These are phyloP conservation scores for Phyto melanocephala DNA, from an alignment of 2,888 invertebrate genomes.

Conservation along the genomic window DNA sequence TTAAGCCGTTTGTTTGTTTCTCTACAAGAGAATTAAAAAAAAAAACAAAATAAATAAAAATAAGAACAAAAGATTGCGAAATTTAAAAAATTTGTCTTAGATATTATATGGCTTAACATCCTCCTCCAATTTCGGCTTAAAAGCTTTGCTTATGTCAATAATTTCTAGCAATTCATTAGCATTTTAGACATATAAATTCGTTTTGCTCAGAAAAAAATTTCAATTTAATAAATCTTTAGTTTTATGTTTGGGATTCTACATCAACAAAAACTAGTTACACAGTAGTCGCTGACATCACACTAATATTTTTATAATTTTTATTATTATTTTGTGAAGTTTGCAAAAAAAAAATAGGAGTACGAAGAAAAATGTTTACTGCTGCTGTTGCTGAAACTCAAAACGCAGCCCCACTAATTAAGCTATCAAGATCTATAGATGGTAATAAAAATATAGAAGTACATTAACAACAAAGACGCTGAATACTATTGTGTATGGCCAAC, in stretches of 20 bases:
- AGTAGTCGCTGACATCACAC: slow-evolving; percentile 51
- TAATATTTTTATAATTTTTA: slow-evolving; percentile 32
- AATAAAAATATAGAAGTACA: slow-evolving; percentile 53
- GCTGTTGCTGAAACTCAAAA: slow-evolving; percentile 53
- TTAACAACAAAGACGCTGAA: too few relatives aligned
- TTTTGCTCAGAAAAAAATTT: neutral
- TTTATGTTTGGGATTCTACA: slow-evolving; percentile 34
- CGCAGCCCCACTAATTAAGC: slow-evolving; percentile 58
- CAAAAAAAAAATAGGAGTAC: neutral
- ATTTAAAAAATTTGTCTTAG: neutral
- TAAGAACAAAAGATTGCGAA: neutral
- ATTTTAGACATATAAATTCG: slow-evolving; percentile 24
- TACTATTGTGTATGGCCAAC: too few relatives aligned
- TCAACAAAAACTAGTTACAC: slow-evolving; percentile 46
- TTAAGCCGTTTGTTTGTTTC: neutral
- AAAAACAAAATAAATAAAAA: neutral
- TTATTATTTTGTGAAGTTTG: slow-evolving; percentile 5
- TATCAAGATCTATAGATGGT: slow-evolving; percentile 59
- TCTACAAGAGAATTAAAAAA: neutral
- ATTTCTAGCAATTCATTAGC: slow-evolving; percentile 43
- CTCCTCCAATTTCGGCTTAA: neutral
- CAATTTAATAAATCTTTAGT: slow-evolving; percentile 42
- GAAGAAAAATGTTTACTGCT: neutral
- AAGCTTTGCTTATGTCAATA: slow-evolving; percentile 26
- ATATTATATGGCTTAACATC: neutral